A percentile compares a stretch with the other conserved stretches of the same genome.
phyloP scores from a whole-genome alignment of 2,888 invertebrate species.

The Campopleginae sp. region DNA sequence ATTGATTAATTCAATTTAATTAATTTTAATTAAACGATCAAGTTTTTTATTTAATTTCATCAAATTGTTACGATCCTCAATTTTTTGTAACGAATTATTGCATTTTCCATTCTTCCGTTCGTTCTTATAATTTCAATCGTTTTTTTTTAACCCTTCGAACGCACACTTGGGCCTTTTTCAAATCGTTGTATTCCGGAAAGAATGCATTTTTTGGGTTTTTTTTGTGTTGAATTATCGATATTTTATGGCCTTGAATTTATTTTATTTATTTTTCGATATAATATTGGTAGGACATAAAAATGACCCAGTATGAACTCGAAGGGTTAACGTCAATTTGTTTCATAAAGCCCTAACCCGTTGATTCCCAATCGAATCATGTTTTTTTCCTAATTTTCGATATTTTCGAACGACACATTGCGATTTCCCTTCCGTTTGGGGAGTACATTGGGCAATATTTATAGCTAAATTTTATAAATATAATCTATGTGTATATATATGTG shows the following conservation, averaged over 20 bases:
- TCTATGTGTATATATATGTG: constrained; percentile 37
- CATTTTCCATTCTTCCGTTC: not conserved
- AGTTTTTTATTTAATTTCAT: too few species aligned
- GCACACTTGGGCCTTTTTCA: too few species aligned
- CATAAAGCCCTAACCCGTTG: not conserved
- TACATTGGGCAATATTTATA: constrained; percentile 70
- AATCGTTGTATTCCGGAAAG: too few species aligned
- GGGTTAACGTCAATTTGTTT: not conserved
- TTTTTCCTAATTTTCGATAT: not conserved
- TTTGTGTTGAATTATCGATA: too few species aligned
- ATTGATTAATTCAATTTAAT: too few species aligned
- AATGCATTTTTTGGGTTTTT: too few species aligned
- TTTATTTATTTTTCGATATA: too few species aligned
- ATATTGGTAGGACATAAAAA: too few species aligned
- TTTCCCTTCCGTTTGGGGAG: constrained; percentile 52
- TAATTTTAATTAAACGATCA: too few species aligned
- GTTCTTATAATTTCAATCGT: not conserved
- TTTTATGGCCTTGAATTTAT: too few species aligned
- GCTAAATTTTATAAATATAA: constrained; percentile 63
- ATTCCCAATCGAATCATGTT: constrained; percentile 20
- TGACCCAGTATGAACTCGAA: too few species aligned
- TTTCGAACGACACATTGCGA: constrained; percentile 48
- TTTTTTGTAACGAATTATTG: not conserved
- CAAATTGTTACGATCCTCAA: not conserved
- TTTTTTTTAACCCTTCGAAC: not conserved